phyloP scores from a whole-genome alignment of 2,113 vertebrate species.

The Pyxicephalus adspersus region DNA sequence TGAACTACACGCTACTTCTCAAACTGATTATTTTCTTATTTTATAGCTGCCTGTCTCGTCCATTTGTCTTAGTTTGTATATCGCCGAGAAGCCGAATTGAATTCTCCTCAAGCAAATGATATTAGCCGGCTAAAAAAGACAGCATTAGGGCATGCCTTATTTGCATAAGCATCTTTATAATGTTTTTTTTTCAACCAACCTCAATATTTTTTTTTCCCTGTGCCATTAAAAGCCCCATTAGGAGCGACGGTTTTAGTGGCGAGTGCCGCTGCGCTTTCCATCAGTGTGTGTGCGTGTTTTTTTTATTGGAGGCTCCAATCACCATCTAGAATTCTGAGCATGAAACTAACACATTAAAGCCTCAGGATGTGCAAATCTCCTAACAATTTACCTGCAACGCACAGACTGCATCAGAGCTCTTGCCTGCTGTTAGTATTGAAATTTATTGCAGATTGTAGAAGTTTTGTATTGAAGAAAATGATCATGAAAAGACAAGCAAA shows the following conservation, averaged over 20 bases:
- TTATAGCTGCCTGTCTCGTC: constrained; percentile 12
- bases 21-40: constrained; percentile 27
- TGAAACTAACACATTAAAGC: constrained; percentile 46
- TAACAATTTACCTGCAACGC: constrained; percentile 47
- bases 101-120: constrained; percentile 19
- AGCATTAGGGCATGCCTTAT: constrained; percentile 5
- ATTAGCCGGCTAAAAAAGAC: constrained; percentile 13
- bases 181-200: background rate
- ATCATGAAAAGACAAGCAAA: constrained; percentile 73
- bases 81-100: constrained; percentile 8
- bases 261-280: background rate
- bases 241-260: background rate
- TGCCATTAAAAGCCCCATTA: constrained; percentile 42
- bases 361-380: constrained; percentile 44
- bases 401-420: constrained; percentile 34
- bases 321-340: constrained; percentile 37
- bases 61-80: constrained; percentile 24
- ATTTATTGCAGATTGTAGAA: constrained; percentile 66
- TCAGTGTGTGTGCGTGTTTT: background rate
- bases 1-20: background rate
- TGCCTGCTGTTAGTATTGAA: constrained; percentile 61
- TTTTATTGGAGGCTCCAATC: background rate
- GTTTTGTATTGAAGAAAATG: constrained; percentile 69
- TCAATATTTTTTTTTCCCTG: background rate
- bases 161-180: constrained; percentile 47